Evolutionary conservation across 2,888 invertebrate genomes (phyloP), one percentile per base, ranked within the genome.

Genomic region (Caenorhabditis macrosperma): DNA sequence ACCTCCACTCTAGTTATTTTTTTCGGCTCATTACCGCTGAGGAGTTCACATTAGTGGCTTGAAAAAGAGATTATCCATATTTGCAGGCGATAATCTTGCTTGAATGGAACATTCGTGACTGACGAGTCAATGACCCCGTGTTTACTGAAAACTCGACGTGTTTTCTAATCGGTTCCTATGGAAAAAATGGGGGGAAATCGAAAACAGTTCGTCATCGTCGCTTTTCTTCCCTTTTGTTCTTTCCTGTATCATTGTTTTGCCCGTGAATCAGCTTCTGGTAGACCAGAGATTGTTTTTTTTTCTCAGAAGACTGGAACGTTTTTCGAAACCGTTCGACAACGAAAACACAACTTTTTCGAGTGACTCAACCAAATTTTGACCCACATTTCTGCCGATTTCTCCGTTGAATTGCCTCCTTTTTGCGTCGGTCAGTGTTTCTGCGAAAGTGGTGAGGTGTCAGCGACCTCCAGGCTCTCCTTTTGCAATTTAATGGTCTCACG

Each of bases 341-440:
- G 12, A 52, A 54, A 35, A 28, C 26, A 52, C 52, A 30, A 33
- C 54, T 54, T 54, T n/a, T 38, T 50, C 33, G 55, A 61, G 54
- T 57, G 55, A 72, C 46, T 63, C 63, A 72, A 44, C 63, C 63
- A 57, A 72, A 22, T 50, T 66, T 66, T 74, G 74, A 74, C 74
- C 74, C 52, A 59, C 24, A 59, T 64, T 57, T 44, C n/a, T 44
- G 7, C 33, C 22, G 33, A 24, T 50, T 35, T 54, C 63, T 48
- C 61, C 44, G 61, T 72, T 72, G 57, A 63, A 72, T 72, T 63
- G 63, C 57, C 55, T 50, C 60, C 24, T 35, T 52, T 59, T 33
- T 41, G 17, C 44, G 35, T 44, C 17, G 17, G 20, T 57, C 59
- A 50, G 26, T 48, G n/a, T 35, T 35, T 48, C 52, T 63, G 38